These are phyloP conservation scores for Ginglymostoma cirratum DNA, from an alignment of 2,113 vertebrate genomes.

Conservation along the genomic window DNA sequence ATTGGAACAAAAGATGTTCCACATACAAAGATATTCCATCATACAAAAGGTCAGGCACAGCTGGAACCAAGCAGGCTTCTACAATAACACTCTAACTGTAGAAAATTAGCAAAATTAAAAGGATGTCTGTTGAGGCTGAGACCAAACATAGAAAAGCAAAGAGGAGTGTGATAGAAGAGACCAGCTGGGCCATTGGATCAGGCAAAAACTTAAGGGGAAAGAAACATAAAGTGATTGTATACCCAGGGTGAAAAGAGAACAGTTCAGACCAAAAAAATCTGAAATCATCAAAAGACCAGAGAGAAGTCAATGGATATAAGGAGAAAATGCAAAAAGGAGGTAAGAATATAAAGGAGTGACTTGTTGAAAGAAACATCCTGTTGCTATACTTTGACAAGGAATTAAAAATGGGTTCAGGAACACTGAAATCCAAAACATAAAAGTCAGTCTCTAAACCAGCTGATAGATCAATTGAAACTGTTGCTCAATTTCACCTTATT, in stretches of 20 bases:
- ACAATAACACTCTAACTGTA: background rate
- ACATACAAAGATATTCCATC: background rate
- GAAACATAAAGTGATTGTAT: background rate
- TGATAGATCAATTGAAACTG: constrained; percentile 6
- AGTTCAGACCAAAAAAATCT: background rate
- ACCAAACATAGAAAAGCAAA: background rate
- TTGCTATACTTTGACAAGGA: background rate
- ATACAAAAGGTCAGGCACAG: background rate
- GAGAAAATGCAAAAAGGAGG: background rate
- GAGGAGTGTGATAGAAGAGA: background rate
- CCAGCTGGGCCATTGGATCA: background rate
- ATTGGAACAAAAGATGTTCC: background rate
- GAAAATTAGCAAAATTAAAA: background rate
- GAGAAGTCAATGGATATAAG: background rate
- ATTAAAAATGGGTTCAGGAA: background rate
- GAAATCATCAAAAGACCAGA: background rate
- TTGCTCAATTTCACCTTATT: background rate
- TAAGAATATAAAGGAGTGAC: background rate
- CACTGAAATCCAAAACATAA: background rate
- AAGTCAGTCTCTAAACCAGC: background rate
- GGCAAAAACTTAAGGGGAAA: background rate
- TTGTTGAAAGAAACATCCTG: background rate
- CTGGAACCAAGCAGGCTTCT: background rate
- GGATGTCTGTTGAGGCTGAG: background rate
- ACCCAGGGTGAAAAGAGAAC: background rate